phyloP scores from a whole-genome alignment of 2,797 vertebrate species.

The Huso huso region DNA sequence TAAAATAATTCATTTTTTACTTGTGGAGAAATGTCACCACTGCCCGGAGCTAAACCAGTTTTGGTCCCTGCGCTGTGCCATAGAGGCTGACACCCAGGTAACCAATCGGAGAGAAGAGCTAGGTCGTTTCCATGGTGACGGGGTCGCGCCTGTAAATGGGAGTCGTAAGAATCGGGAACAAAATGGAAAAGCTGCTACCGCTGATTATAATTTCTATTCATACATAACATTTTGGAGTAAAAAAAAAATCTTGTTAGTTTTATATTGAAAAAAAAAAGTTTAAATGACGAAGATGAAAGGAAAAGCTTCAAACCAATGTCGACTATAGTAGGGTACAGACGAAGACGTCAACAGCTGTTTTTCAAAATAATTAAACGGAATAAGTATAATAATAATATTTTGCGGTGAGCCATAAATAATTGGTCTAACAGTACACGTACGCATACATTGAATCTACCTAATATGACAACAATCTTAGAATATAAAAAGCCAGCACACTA shows the following conservation, averaged over 20 bases:
- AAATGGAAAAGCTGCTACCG: not conserved
- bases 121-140: slow-evolving; percentile 46
- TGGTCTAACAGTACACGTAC: no score
- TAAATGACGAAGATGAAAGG: no score
- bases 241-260: not conserved
- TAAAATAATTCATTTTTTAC: no score
- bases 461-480: no score
- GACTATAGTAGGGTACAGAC: not conserved
- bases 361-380: no score
- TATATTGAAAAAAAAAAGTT: not conserved
- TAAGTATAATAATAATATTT: no score
- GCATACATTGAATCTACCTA: no score
- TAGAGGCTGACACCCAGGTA: slow-evolving; percentile 19
- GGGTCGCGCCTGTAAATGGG: slow-evolving; percentile 18
- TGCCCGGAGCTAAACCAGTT: no score
- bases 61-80: slow-evolving; percentile 4
- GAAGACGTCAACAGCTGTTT: no score
- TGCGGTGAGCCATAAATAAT: no score
- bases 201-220: not conserved
- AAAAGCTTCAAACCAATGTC: not conserved
- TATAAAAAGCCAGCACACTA: no score
- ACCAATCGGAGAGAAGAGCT: slow-evolving; percentile 14
- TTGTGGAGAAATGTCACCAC: no score
- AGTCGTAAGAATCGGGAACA: not conserved
- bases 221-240: not conserved